phyloP scores from a whole-genome alignment of 2,797 vertebrate genomes.

The Antennarius maculatus region DNA sequence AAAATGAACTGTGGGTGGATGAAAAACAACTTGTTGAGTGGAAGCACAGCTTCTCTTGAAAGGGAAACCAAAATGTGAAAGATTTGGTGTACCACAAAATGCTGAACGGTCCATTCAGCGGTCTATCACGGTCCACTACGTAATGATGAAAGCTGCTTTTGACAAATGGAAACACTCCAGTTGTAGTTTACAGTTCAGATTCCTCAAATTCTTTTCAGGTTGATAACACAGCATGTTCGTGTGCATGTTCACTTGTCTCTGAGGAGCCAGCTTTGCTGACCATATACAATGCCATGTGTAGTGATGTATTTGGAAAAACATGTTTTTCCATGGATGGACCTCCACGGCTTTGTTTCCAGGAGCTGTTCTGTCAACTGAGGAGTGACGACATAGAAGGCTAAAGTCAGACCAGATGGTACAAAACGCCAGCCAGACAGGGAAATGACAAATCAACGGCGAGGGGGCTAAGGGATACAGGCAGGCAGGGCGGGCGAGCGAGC shows the following conservation, averaged over 20 bases:
- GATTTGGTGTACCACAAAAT: conserved; percentile 22
- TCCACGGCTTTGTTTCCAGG: conserved; percentile 60
- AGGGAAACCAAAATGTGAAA: conserved; percentile 13
- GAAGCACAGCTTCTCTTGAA: conserved; percentile 9
- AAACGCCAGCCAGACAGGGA: conserved; percentile 41
- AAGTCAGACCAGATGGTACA: conserved; percentile 70
- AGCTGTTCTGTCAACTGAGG: conserved; percentile 44
- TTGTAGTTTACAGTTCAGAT: conserved; percentile 14
- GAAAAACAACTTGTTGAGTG: conserved; percentile 30
- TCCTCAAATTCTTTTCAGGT: conserved; percentile 40
- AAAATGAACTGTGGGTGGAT: conserved; percentile 24
- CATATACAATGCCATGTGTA: conserved; percentile 33
- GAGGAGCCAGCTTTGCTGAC: conserved; percentile 16
- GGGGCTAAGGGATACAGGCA: conserved; percentile 38
- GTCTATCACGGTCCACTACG: conserved; percentile 6
- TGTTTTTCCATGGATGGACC: conserved; percentile 59
- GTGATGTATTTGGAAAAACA: conserved; percentile 38
- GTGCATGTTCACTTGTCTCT: conserved; percentile 25
- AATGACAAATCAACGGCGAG: conserved; percentile 66
- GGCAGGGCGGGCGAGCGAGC: too few species aligned
- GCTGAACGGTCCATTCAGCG: background rate
- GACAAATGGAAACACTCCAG: conserved; percentile 34
- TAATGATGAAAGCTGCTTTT: conserved; percentile 15
- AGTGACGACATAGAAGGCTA: conserved; percentile 54
- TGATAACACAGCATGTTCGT: conserved; percentile 28